phyloP scores from a whole-genome alignment of 2,797 vertebrate species.

The Tympanoctomys barrerae region DNA sequence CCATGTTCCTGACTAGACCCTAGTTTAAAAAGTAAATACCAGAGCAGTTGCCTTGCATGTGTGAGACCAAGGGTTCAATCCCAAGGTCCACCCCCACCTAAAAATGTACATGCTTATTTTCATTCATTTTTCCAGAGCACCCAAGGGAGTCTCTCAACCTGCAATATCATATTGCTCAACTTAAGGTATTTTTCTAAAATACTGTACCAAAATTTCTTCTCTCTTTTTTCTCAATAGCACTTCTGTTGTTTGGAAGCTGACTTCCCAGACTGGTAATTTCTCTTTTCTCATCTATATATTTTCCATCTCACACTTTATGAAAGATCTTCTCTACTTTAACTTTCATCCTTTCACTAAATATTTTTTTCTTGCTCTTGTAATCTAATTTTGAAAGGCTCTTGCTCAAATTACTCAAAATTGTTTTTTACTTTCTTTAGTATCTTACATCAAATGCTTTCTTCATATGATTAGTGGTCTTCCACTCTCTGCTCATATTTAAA shows the following conservation, averaged over 20 bases:
- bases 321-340: conserved; percentile 7
- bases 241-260: conserved; percentile 36
- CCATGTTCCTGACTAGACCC: conserved; percentile 46
- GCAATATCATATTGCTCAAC: conserved; percentile 21
- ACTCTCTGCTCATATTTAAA: conserved; percentile 49
- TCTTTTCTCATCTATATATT: conserved; percentile 15
- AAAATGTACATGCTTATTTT: neutral
- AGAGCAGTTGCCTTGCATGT: neutral
- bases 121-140: conserved; percentile 32
- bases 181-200: neutral
- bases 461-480: neutral
- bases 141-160: neutral
- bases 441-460: conserved; percentile 14
- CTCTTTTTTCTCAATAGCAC: neutral
- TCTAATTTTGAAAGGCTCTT: neutral
- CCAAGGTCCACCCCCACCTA: neutral
- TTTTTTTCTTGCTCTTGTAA: neutral
- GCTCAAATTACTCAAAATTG: neutral
- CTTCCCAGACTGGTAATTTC: neutral
- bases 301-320: conserved; percentile 38
- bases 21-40: neutral
- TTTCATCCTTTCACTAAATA: neutral
- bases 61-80: neutral
- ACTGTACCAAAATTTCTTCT: conserved; percentile 34
- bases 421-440: conserved; percentile 54